Base-by-base conservation (phyloP, 2,797 vertebrate genomes). In the Rhinichthys osculus region DNA sequence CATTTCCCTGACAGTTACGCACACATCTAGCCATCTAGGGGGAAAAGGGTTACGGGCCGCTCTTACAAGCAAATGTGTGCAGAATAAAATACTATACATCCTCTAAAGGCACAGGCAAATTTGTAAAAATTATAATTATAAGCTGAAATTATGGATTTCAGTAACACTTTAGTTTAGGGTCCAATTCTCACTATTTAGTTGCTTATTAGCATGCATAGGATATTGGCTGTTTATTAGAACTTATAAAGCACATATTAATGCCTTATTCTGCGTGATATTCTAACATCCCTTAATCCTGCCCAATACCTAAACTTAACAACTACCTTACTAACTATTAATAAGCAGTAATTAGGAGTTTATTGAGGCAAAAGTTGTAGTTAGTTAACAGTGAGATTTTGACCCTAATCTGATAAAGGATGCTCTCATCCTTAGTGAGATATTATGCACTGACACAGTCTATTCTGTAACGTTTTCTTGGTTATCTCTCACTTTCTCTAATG, bases 1-100 rank as follows among this genome's bases (percentile, higher is more conserved):
- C 89, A 92, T 92, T 71, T 50, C 40, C 84, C 77, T 83, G 89
- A 73, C 59, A 89, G 77, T 88, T 62, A 81, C 40, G 21, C 44
- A 73, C 50, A 27, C 62, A 83, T 54, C 30, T 54, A 81, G 33
- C 10, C 33, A 52, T 59, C 44, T 47, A 76, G 40, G 42, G 88
- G 78, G 79, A 52, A 89, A 78, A 77, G 84, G 83, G 86, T 89
- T 89, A 84, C 77, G 50, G 66, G 64, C n/a, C 23, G 52, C 57
- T 85, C 86, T 87, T 86, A 89, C 8, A 81, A 69, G 59, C 62
- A 77, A 62, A 79, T 71, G 70, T 67, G 52, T 23, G 57, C 33
- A 57, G 76, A 35, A 62, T 80, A n/a, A 70, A 77, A 82, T 47
- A 30, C 40, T 62, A 42, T 30, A 50, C 9, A 1, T 76, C 19